Evolutionary conservation across 2,888 invertebrate species (phyloP), one percentile per base, ranked within the genome.

Genomic region (Meiosimyza decipiens): DNA sequence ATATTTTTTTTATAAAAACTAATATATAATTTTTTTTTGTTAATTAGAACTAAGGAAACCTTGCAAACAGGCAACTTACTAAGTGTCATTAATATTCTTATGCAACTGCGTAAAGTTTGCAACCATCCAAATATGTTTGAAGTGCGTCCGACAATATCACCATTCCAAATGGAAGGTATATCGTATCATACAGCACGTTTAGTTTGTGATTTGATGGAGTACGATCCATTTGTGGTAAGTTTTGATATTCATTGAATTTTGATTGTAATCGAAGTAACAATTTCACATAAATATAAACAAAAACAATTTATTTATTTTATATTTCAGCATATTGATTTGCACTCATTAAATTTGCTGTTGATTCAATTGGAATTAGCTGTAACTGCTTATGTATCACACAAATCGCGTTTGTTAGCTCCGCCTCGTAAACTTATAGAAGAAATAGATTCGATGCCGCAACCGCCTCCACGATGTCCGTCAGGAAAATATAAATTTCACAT

Each of bases 81-180:
- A 77, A 96, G 96, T 88, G 98, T 98, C 11, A 96, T 98, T 83
- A 98, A 98, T 88, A 94, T 98, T 79, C 89, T 98, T 75, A 98
- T 98, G 98, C 98, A 98, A 88, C 89, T 98, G 83, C 91, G 98
- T 71, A 98, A 98, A 90, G 97, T 97, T 79, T 98, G 98, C 89
- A 98, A 98, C 89, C 98, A 98, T 89, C 98, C 98, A 16, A 97
- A 98, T 89, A 90, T 98, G 84, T 98, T 98, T 88, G 99, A 99
- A 90, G 94, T 96, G 76, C 91, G 99, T 72, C 97, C 98, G 65
- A 97, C 96, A 59, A 90, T 94, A 70, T 97, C 99, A 64, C 98
- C 99, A 74, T 96, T 98, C 89, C 94, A 94, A 88, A 93, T 95
- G 91, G 91, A 93, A 77, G 92, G 93, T 49, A 91, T 98, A 76